Evolutionary conservation across 2,797 vertebrate species (phyloP).

Genomic region (Falco peregrinus): DNA sequence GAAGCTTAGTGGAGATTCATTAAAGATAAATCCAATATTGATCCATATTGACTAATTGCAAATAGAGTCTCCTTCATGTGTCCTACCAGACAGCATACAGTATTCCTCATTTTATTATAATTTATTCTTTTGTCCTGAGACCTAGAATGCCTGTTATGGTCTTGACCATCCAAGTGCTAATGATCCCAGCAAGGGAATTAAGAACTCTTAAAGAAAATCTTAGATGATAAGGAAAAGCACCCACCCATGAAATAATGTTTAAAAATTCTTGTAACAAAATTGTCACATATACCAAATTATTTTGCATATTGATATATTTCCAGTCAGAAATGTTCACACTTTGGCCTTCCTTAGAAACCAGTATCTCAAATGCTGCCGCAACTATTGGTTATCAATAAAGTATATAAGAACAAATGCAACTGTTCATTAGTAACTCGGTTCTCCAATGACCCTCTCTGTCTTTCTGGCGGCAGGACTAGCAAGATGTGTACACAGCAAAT

Average conservation of each 20-base stretch:
- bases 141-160: background rate
- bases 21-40: constrained; percentile 8
- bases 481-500: constrained; percentile 64
- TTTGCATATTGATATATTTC: background rate
- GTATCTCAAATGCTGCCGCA: background rate
- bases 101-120: background rate
- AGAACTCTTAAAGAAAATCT: background rate
- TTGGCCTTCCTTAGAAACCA: background rate
- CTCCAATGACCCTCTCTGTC: constrained; percentile 9
- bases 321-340: background rate
- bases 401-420: background rate
- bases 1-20: constrained; percentile 17
- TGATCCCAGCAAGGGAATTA: background rate
- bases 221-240: background rate
- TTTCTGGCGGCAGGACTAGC: constrained; percentile 37
- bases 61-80: background rate
- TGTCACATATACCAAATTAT: background rate
- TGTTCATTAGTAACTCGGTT: background rate
- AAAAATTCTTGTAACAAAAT: background rate
- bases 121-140: background rate
- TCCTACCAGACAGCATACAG: background rate
- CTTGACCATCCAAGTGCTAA: background rate
- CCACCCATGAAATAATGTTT: background rate
- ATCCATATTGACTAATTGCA: background rate
- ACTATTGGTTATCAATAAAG: background rate